Evolutionary conservation across 2,797 vertebrate species (phyloP).

Genomic region (Triplophysa bombifrons): DNA sequence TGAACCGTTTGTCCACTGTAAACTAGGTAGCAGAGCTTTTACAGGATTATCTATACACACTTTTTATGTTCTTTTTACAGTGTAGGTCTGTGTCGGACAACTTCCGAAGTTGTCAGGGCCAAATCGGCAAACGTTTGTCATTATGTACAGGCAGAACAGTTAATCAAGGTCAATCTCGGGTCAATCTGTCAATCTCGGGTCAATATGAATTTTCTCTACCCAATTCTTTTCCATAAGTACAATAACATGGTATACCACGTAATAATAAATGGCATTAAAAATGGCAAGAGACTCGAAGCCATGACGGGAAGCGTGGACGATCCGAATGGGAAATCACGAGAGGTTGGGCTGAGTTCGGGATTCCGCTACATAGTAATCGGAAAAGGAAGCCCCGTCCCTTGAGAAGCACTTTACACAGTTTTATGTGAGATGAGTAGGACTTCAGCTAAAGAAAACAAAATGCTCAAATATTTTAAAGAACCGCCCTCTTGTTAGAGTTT

Average conservation of each 20-base stretch:
- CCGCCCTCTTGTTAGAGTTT: constrained; percentile 68
- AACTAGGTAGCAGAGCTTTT: constrained; percentile 53
- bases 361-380: constrained; percentile 61
- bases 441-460: constrained; percentile 70
- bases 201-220: constrained; percentile 50
- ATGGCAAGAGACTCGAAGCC: constrained; percentile 65
- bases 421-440: constrained; percentile 62
- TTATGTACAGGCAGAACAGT: constrained; percentile 73
- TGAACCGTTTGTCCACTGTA: constrained; percentile 53
- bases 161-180: constrained; percentile 64
- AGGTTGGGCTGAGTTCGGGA: constrained; percentile 57
- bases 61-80: constrained; percentile 27
- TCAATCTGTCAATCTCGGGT: constrained; percentile 56
- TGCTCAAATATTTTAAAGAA: constrained; percentile 62
- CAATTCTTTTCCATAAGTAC: constrained; percentile 61
- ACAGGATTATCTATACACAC: constrained; percentile 51
- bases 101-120: constrained; percentile 8
- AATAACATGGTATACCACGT: constrained; percentile 61
- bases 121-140: constrained; percentile 30
- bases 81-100: constrained; percentile 4
- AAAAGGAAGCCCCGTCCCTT: constrained; percentile 59
- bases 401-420: constrained; percentile 66
- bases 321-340: constrained; percentile 62
- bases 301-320: constrained; percentile 61
- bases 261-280: constrained; percentile 63